Percentiles rank a stretch among this genome's conserved stretches.
These are phyloP conservation scores for Mormyrus iriodes DNA, from an alignment of 2,113 vertebrate species.

Conservation along the genomic window DNA sequence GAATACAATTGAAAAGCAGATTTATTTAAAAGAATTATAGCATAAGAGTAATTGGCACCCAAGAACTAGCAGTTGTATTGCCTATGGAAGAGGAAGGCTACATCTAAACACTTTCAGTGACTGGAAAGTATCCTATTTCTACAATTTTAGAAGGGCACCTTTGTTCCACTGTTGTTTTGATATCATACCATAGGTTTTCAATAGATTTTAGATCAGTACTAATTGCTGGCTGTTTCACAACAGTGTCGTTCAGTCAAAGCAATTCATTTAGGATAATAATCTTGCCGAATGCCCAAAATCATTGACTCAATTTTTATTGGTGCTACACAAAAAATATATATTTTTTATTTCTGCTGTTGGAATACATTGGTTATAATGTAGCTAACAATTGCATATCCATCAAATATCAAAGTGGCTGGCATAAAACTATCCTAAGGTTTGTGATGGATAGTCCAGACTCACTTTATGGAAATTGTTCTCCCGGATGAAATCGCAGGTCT, in stretches of 20 bases:
- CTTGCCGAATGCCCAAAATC: too few species aligned
- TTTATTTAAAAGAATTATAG: not conserved
- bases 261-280: too few species aligned
- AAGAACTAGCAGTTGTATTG: not conserved
- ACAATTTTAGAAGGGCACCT: not conserved
- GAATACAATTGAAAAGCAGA: not conserved
- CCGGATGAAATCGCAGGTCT: constrained; percentile 57
- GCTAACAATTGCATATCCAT: not conserved
- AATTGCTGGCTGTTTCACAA: not conserved
- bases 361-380: not conserved
- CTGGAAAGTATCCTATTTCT: not conserved
- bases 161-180: not conserved
- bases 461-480: constrained; percentile 52
- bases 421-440: not conserved
- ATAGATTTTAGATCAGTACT: not conserved
- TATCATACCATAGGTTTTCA: not conserved
- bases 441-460: not conserved
- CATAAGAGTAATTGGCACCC: not conserved
- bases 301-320: too few species aligned
- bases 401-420: not conserved
- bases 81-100: not conserved
- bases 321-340: too few species aligned
- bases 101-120: not conserved
- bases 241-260: not conserved
- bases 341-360: not conserved